Conservation (phyloP, 2,113 vertebrate genomes). For the Heptranchias perlo region DNA sequence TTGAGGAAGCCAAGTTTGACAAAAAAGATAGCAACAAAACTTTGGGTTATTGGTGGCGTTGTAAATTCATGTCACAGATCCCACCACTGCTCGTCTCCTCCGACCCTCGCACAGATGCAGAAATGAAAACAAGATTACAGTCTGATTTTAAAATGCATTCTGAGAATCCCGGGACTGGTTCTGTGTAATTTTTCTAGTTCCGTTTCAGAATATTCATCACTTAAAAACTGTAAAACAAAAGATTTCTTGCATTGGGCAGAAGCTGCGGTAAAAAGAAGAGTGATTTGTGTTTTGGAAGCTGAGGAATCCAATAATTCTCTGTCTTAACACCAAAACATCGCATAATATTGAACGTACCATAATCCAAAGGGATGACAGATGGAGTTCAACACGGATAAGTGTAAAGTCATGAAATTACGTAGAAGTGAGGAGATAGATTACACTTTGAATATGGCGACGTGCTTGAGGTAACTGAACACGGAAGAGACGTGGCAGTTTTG, state of each 20-base stretch:
- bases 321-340: not conserved
- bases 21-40: not conserved
- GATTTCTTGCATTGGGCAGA: conserved; percentile 5
- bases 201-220: not conserved
- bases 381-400: not conserved
- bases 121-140: not conserved
- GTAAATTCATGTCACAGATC: not conserved
- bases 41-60: not conserved
- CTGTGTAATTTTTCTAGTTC: not conserved
- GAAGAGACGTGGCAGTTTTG: not conserved
- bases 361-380: not conserved
- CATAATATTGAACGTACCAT: not conserved
- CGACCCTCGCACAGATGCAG: not conserved
- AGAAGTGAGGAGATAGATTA: not conserved
- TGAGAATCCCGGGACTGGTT: not conserved
- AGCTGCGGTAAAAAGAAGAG: not conserved
- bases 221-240: not conserved
- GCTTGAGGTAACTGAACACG: not conserved
- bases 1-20: not conserved
- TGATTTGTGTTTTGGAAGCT: not conserved
- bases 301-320: no score
- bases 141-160: not conserved
- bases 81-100: not conserved
- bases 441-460: not conserved
- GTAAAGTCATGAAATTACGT: not conserved